Evolutionary conservation across 2,888 invertebrate genomes (phyloP), one percentile per base, ranked within the genome.

Genomic region (Zelleria hepariella): DNA sequence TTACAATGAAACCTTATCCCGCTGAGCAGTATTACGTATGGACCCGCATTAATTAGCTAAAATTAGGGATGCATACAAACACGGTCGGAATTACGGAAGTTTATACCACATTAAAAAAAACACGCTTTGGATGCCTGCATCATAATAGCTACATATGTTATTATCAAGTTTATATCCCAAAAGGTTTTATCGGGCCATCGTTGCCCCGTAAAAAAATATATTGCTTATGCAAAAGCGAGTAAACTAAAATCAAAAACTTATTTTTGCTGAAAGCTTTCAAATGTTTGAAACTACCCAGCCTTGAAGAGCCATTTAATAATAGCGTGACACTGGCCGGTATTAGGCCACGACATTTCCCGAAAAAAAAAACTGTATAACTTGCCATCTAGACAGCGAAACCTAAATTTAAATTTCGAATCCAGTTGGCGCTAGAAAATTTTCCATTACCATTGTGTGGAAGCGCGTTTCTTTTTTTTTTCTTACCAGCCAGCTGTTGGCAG

Each of bases 401-500:
- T 53, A 54, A 5, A 54, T 56, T 56, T 56, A 32, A 56, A 56
- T 56, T 32, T 32, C 10, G 27, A 32, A 32, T 21, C 21, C 56
- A 20, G n/a, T 55, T 32, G 55, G 27, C 32, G 24, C 56, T 56
- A 32, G 32, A 32, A 56, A 32, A 23, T 20, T 27, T 56, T 56
- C 56, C 56, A 56, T 56, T 56, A 56, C 32, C 26, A 54, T 26
- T 26, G 25, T 54, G 54, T 21, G 32, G 21, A 8, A 42, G 42
- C 2, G 42, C 8, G 8, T 18, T 10, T 32, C 21, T 56, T 56
- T 56, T 32, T 55, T 53, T 42, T 18, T 56, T 42, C 54, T 26
- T 54, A 5, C 26, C 15, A 26, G 24, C 26, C 56, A 56, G 42
- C 56, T 56, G 32, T 56, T 56, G 56, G 56, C 56, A 32, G 15